Evolutionary conservation across 2,888 invertebrate species (phyloP), one percentile per base, ranked within the genome.

Genomic region (Aphidius colemani): DNA sequence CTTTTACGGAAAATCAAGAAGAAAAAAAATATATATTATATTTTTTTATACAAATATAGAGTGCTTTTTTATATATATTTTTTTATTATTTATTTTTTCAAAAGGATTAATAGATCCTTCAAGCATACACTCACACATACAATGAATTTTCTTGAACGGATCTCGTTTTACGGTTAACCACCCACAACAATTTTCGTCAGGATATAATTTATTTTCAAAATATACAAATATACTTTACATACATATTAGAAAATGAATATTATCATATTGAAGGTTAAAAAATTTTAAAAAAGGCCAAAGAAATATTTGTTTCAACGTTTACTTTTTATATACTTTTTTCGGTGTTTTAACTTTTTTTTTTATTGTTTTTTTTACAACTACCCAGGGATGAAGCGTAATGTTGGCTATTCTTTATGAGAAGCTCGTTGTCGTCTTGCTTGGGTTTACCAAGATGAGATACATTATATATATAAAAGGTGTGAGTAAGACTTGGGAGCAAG

Each of bases 111-210:
- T 30, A 30, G 30, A 30, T 30, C 30, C 3, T 30, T 30, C 30
- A 30, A 30, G 30, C 30, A 18, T 18, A 18, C 53, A 39, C 39
- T 13, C 39, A 13, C n/a, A 41, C 43, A 43, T 18, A 55, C 40
- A 43, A 43, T 41, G 55, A 55, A 55, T 65, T 64, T 68, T 66
- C 53, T 63, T 64, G 51, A 62, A 61, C 71, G 71, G 71, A 71
- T 72, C 74, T 75, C 75, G 71, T 75, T 75, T 75, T 74, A 75
- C 70, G 75, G 72, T 71, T 69, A 74, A 69, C 63, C 70, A 71
- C 64, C 68, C 70, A 56, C 69, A 71, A 70, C 70, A 71, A 72
- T 71, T 71, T 53, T 11, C 53, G 65, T 46, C 48, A 51, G 62
- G 62, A 66, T 60, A 53, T 58, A 64, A 43, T 43, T 13, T 55